Evolutionary conservation across 2,113 vertebrate species (phyloP).

Genomic region (Oryzias javanicus): DNA sequence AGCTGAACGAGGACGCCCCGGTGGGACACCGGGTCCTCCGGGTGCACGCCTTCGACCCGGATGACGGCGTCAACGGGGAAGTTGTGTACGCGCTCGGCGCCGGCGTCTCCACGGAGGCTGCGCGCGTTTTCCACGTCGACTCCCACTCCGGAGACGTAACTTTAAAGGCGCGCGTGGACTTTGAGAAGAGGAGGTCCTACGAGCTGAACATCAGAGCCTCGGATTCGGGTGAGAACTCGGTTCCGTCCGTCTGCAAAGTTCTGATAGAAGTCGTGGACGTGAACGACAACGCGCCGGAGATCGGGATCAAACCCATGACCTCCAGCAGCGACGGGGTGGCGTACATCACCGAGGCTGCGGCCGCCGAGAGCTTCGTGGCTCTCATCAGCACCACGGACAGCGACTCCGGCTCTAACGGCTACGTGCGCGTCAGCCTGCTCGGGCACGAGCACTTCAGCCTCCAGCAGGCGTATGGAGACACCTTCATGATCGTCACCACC

Average conservation of each 20-base stretch:
- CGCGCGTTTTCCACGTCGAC: conserved; percentile 71
- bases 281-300: conserved; percentile 79
- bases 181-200: conserved; percentile 68
- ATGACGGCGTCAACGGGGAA: conserved; percentile 73
- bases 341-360: conserved; percentile 78
- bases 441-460: conserved; percentile 77
- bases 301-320: conserved; percentile 78
- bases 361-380: conserved; percentile 78
- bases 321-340: conserved; percentile 73
- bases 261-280: conserved; percentile 74
- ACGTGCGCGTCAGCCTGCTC: conserved; percentile 71
- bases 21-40: conserved; percentile 68
- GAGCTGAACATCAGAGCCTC: conserved; percentile 72
- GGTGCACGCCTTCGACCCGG: conserved; percentile 76
- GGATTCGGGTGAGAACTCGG: conserved; percentile 62
- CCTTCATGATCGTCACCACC: conserved; percentile 76
- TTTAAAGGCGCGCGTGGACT: conserved; percentile 69
- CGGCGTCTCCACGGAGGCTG: conserved; percentile 39
- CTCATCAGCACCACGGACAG: conserved; percentile 79
- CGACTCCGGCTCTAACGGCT: conserved; percentile 78
- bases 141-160: conserved; percentile 68
- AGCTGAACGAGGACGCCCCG: conserved; percentile 74
- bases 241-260: conserved; percentile 69
- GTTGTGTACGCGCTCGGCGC: conserved; percentile 73
- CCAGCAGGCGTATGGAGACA: conserved; percentile 78